Percentiles rank a stretch among this genome's conserved stretches.
phyloP scores from a whole-genome alignment of 2,888 invertebrate genomes.

The Brenthis hecate region DNA sequence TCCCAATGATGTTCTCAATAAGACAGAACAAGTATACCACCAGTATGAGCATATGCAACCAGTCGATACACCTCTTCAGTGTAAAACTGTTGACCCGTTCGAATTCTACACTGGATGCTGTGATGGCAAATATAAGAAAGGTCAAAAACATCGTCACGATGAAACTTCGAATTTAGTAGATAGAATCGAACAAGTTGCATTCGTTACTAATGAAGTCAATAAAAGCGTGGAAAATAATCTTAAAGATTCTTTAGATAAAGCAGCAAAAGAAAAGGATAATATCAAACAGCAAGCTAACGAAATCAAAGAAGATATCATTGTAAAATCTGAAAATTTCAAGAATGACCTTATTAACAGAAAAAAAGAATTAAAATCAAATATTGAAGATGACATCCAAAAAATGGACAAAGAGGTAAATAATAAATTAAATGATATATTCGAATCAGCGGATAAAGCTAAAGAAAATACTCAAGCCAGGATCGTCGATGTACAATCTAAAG shows the following conservation, averaged over 20 bases:
- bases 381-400: slow-evolving; percentile 52
- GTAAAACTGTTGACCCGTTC: slow-evolving; percentile 65
- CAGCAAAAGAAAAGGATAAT: slow-evolving; percentile 65
- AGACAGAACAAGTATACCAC: slow-evolving; percentile 64
- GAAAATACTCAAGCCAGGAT: slow-evolving; percentile 51
- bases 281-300: slow-evolving; percentile 60
- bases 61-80: slow-evolving; percentile 65
- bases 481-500: slow-evolving; percentile 51
- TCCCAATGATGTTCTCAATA: slow-evolving; percentile 48
- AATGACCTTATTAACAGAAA: slow-evolving; percentile 53
- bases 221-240: slow-evolving; percentile 57
- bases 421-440: slow-evolving; percentile 54
- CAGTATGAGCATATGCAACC: slow-evolving; percentile 76
- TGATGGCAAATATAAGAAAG: slow-evolving; percentile 61
- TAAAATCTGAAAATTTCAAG: slow-evolving; percentile 53
- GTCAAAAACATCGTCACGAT: slow-evolving; percentile 70
- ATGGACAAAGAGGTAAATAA: slow-evolving; percentile 50
- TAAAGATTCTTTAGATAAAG: slow-evolving; percentile 58
- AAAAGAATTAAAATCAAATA: slow-evolving; percentile 51
- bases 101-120: slow-evolving; percentile 67
- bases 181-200: slow-evolving; percentile 72
- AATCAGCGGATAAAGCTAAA: slow-evolving; percentile 53
- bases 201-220: slow-evolving; percentile 63
- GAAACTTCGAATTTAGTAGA: slow-evolving; percentile 72
- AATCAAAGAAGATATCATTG: slow-evolving; percentile 54